Percentiles rank a stretch among this genome's conserved stretches.
Evolutionary conservation across 1,140 invertebrate species (phyloP).

Genomic region (Zaprionus inermis): DNA sequence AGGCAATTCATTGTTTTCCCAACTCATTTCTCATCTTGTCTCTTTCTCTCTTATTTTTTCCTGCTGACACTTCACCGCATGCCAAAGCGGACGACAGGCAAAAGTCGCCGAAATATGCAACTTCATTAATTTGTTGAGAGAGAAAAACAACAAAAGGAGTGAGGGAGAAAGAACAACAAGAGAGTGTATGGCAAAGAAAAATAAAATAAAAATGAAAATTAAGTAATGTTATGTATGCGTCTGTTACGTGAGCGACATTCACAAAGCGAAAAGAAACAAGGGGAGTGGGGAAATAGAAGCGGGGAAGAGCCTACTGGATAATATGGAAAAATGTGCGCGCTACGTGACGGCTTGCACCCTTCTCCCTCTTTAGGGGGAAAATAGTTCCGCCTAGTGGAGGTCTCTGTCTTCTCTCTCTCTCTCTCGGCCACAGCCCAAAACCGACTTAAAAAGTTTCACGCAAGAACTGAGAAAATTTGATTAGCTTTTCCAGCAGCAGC

Average conservation of each 20-base stretch:
- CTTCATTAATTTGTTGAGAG: constrained; percentile 55
- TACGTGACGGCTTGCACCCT: constrained; percentile 62
- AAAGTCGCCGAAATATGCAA: constrained; percentile 55
- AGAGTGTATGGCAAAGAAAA: constrained; percentile 19
- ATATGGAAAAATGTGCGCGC: constrained; percentile 65
- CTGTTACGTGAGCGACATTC: constrained; percentile 74
- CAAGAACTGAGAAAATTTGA: constrained; percentile 53
- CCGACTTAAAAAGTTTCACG: constrained; percentile 42
- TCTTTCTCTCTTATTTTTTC: not conserved
- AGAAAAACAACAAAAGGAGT: not conserved
- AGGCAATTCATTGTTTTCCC: constrained; percentile 22
- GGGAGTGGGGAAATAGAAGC: not conserved
- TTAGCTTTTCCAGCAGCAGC: constrained; percentile 31
- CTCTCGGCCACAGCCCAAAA: constrained; percentile 1
- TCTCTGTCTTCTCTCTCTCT: not conserved
- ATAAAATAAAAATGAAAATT: constrained; percentile 61
- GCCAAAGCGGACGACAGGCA: constrained; percentile 7
- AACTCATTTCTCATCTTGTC: not conserved
- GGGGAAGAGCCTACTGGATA: constrained; percentile 49
- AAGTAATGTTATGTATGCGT: constrained; percentile 81
- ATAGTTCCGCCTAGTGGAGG: not conserved
- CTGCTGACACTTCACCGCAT: constrained; percentile 3
- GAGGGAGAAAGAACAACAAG: constrained; percentile 29
- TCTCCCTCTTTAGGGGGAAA: not conserved
- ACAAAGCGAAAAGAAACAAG: constrained; percentile 22